Evolutionary conservation across 1,140 invertebrate species (phyloP).

Genomic region (Sycobia sp.): DNA sequence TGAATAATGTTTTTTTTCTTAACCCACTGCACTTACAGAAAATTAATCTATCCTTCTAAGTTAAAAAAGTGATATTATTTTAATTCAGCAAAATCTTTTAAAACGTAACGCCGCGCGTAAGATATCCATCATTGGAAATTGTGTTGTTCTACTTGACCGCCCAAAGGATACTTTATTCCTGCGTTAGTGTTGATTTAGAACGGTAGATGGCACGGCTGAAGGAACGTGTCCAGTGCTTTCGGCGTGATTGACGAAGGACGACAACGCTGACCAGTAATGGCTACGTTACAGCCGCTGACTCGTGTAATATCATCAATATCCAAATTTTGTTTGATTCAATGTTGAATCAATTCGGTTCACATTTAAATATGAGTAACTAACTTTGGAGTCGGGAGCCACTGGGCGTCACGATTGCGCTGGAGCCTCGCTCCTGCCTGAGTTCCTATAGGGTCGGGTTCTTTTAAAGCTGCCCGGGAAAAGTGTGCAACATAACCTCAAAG

Average conservation of each 20-base stretch:
- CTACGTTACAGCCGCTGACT: constrained; percentile 4
- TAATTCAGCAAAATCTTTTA: too few species aligned
- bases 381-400: neutral
- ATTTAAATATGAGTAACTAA: neutral
- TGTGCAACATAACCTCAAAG: constrained; percentile 28
- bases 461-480: constrained; percentile 17
- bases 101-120: too few species aligned
- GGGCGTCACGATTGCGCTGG: neutral
- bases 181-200: neutral
- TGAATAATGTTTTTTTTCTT: too few species aligned
- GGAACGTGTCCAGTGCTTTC: too few species aligned
- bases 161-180: neutral
- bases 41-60: too few species aligned
- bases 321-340: neutral
- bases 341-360: neutral
- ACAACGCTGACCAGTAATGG: constrained; percentile 25
- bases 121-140: too few species aligned
- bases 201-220: constrained; percentile 4
- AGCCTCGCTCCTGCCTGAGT: neutral
- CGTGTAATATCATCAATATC: neutral
- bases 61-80: too few species aligned
- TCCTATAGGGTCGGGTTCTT: neutral
- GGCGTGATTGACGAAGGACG: constrained; percentile 20
- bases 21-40: too few species aligned
- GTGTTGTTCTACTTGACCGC: constrained; percentile 17